Evolutionary conservation across 2,113 vertebrate genomes (phyloP).

Genomic region (Engraulis encrasicolus): DNA sequence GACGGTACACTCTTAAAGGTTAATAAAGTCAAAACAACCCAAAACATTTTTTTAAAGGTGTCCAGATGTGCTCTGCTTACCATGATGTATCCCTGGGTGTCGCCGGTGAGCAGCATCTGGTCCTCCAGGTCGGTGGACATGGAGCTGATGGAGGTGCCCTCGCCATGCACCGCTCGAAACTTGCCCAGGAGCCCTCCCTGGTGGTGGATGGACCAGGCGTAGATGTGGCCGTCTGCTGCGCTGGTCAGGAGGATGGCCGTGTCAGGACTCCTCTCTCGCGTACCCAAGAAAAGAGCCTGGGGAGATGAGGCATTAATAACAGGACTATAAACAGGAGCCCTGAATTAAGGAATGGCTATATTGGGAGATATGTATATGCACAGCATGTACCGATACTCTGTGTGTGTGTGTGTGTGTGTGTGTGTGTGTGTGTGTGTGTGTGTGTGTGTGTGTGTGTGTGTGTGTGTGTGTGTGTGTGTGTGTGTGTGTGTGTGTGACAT

Average conservation of each 20-base stretch:
- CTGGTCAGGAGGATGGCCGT: conserved; percentile 38
- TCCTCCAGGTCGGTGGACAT: conserved; percentile 43
- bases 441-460: too few species aligned
- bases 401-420: too few species aligned
- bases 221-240: conserved; percentile 46
- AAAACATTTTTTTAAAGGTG: too few species aligned
- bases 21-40: too few species aligned
- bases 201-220: conserved; percentile 47
- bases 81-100: conserved; percentile 58
- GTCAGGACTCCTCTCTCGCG: conserved; percentile 49
- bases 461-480: too few species aligned
- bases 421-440: too few species aligned
- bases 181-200: conserved; percentile 62
- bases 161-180: conserved; percentile 35
- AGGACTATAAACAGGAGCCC: too few species aligned
- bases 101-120: conserved; percentile 55
- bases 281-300: conserved; percentile 54
- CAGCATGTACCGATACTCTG: too few species aligned
- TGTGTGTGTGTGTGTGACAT: too few species aligned
- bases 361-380: too few species aligned
- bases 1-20: too few species aligned
- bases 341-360: too few species aligned
- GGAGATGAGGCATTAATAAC: not conserved
- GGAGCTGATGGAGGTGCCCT: conserved; percentile 12
- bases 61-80: conserved; percentile 35